Evolutionary conservation across 1,140 invertebrate genomes (phyloP).

Genomic region (Dendroctonus ponderosae): DNA sequence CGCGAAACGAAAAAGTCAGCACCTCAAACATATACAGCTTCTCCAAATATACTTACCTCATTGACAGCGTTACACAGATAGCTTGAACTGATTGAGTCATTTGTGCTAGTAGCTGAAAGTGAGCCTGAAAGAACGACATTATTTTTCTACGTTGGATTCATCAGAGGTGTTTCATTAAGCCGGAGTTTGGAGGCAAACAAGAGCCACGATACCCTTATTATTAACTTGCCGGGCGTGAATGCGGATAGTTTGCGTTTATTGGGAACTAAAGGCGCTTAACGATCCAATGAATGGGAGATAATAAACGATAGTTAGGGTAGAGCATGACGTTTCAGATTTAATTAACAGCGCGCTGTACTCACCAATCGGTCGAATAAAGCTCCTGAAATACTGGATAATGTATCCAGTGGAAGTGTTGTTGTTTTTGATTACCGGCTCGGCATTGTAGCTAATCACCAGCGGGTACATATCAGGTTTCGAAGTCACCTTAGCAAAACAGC

Average conservation of each 20-base stretch:
- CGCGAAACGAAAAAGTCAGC: constrained; percentile 6
- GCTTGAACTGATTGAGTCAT: constrained; percentile 78
- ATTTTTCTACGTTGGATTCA: no score
- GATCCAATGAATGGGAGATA: no score
- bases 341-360: constrained; percentile 9
- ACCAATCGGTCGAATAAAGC: constrained; percentile 68
- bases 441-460: constrained; percentile 74
- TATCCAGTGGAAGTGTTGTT: constrained; percentile 70
- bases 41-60: constrained; percentile 54
- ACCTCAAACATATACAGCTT: not conserved
- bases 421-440: constrained; percentile 55
- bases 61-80: constrained; percentile 78
- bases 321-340: not conserved
- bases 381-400: constrained; percentile 78
- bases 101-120: constrained; percentile 75
- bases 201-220: no score
- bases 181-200: no score
- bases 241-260: no score
- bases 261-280: no score
- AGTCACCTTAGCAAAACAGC: constrained; percentile 62
- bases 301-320: no score
- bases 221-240: no score
- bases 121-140: constrained; percentile 55
- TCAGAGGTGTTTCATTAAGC: no score
- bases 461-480: constrained; percentile 83